A percentile compares a stretch with the other conserved stretches of the same genome.
Conservation (phyloP, 2,888 invertebrate species). For the Phortica okadai region DNA sequence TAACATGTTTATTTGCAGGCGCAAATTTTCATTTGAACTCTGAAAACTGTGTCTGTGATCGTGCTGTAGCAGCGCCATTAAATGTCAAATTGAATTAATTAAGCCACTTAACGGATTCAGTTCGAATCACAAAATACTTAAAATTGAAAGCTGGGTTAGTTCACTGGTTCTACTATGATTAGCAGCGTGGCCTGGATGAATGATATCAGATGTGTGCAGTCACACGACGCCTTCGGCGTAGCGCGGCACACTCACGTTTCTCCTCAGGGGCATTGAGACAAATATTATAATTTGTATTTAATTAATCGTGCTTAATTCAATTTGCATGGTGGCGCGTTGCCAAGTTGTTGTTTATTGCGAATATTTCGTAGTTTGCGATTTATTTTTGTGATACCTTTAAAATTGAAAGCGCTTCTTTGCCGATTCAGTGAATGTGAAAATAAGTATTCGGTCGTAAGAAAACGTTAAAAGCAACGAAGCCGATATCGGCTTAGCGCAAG, state of each 20-base stretch:
- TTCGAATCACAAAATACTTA: not conserved
- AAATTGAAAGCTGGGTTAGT: not conserved
- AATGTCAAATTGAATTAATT: conserved; percentile 49
- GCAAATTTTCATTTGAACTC: not conserved
- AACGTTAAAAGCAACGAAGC: no score
- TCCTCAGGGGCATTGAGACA: not conserved
- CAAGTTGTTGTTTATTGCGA: no score
- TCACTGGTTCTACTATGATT: not conserved
- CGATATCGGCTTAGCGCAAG: not conserved
- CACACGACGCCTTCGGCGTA: not conserved
- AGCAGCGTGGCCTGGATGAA: not conserved
- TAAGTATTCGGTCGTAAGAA: no score
- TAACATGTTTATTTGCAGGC: no score
- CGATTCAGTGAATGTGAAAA: no score
- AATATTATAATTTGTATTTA: conserved; percentile 43
- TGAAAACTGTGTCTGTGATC: not conserved
- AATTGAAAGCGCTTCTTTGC: no score
- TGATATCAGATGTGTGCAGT: conserved; percentile 6
- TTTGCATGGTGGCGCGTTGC: conserved; percentile 40
- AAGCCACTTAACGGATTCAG: conserved; percentile 43
- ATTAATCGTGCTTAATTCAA: conserved; percentile 65
- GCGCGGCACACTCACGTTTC: not conserved
- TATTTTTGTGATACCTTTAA: no score
- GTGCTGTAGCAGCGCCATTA: not conserved
- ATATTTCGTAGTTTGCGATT: no score